Percentiles rank a stretch among this genome's conserved stretches.
phyloP scores from a whole-genome alignment of 2,797 vertebrate species.

The Enteromius afrohamiltoni region DNA sequence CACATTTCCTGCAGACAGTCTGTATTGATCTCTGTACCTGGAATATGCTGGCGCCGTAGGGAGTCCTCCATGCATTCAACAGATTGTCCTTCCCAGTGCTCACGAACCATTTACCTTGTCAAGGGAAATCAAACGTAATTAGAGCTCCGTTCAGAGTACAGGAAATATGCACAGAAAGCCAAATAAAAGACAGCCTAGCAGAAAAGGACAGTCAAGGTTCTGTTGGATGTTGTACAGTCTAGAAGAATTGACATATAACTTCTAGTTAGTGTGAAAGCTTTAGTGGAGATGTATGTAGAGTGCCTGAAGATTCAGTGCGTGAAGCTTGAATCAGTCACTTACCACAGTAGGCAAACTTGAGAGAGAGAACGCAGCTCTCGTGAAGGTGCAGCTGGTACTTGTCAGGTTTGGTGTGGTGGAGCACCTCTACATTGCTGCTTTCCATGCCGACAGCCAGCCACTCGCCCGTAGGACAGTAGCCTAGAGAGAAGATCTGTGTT shows the following conservation, averaged over 20 bases:
- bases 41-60: slow-evolving; percentile 87
- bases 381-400: slow-evolving; percentile 98
- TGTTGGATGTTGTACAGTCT: slow-evolving; percentile 67
- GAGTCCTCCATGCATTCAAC: slow-evolving; percentile 86
- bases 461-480: slow-evolving; percentile 94
- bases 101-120: slow-evolving; percentile 86
- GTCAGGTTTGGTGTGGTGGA: slow-evolving; percentile 95
- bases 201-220: slow-evolving; percentile 53
- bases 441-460: slow-evolving; percentile 98
- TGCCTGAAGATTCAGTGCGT: neutral
- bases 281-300: neutral
- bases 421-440: slow-evolving; percentile 96
- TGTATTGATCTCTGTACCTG: slow-evolving; percentile 75
- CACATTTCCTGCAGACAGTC: slow-evolving; percentile 72
- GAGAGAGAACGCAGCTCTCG: slow-evolving; percentile 95
- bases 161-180: slow-evolving; percentile 54
- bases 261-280: neutral
- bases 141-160: slow-evolving; percentile 71
- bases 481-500: slow-evolving; percentile 91
- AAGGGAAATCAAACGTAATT: slow-evolving; percentile 70
- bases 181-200: slow-evolving; percentile 57
- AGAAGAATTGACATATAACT: neutral
- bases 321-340: slow-evolving; percentile 60
- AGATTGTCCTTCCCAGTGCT: slow-evolving; percentile 88
- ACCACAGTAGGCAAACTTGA: slow-evolving; percentile 97